These are phyloP conservation scores for Tupaia chinensis DNA, from an alignment of 2,113 vertebrate species.

Conservation along the genomic window DNA sequence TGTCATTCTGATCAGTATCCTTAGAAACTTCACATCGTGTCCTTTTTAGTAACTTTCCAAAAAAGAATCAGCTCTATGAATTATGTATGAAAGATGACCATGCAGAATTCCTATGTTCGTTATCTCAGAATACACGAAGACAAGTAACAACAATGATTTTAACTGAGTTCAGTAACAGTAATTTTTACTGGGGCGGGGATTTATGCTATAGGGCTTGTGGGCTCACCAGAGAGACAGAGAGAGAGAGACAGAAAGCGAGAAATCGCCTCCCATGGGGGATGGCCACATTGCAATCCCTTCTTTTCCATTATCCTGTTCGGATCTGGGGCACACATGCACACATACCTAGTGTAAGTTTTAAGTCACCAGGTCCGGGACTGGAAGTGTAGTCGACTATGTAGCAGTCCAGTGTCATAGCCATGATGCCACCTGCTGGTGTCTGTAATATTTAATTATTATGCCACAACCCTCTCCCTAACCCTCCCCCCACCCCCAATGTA, in stretches of 20 bases:
- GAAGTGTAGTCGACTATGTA: too few species aligned
- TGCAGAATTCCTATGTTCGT: background rate
- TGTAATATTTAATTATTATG: background rate
- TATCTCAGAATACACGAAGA: slow-evolving; percentile 11
- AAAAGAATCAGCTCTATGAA: background rate
- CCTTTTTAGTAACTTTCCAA: background rate
- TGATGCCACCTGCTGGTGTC: background rate
- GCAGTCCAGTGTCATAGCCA: too few species aligned
- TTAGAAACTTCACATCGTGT: background rate
- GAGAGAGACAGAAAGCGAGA: too few species aligned
- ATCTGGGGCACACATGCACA: too few species aligned
- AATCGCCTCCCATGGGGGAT: too few species aligned
- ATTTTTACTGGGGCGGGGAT: background rate
- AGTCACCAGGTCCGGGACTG: too few species aligned
- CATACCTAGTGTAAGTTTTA: too few species aligned
- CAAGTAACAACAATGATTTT: background rate
- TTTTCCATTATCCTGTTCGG: too few species aligned
- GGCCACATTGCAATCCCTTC: too few species aligned
- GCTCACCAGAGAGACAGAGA: too few species aligned
- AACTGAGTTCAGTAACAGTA: background rate
- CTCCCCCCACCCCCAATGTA: too few species aligned
- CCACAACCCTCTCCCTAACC: background rate
- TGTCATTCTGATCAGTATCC: background rate
- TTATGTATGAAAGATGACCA: background rate
- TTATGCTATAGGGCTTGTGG: too few species aligned